These are phyloP conservation scores for Andrena camellia DNA, from an alignment of 2,888 invertebrate genomes.

Conservation along the genomic window DNA sequence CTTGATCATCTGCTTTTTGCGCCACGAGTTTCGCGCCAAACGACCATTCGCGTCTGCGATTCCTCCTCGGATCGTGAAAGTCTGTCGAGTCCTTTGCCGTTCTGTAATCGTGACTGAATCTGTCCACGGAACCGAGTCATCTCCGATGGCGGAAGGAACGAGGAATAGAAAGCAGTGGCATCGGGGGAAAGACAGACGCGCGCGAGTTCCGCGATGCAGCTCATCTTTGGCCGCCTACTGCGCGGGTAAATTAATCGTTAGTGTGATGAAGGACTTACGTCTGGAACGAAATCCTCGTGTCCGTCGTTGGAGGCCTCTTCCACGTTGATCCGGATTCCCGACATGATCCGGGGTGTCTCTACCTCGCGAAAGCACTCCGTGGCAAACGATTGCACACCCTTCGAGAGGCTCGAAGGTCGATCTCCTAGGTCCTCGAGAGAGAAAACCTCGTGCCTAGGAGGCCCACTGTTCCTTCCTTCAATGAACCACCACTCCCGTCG, in stretches of 20 bases:
- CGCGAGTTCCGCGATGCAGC: conserved; percentile 62
- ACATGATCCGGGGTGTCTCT: conserved; percentile 64
- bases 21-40: not conserved
- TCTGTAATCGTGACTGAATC: conserved; percentile 54
- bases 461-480: conserved; percentile 11
- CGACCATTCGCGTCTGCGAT: not conserved
- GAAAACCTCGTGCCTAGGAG: conserved; percentile 35
- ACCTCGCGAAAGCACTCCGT: conserved; percentile 39
- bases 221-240: not conserved
- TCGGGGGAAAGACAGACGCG: conserved; percentile 41
- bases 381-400: conserved; percentile 26
- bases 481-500: conserved; percentile 56
- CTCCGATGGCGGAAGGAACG: conserved; percentile 65
- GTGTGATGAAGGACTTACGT: conserved; percentile 71
- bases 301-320: conserved; percentile 74
- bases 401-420: conserved; percentile 20
- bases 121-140: conserved; percentile 33
- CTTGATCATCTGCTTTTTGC: not conserved
- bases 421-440: conserved; percentile 50
- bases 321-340: conserved; percentile 75
- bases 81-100: conserved; percentile 40
- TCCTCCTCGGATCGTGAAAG: conserved; percentile 54
- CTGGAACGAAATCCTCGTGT: conserved; percentile 70
- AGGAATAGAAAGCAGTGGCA: conserved; percentile 71
- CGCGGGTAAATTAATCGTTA: not conserved